Conservation (phyloP, 1,140 invertebrate genomes). For the Phymorhynchus buccinoides region DNA sequence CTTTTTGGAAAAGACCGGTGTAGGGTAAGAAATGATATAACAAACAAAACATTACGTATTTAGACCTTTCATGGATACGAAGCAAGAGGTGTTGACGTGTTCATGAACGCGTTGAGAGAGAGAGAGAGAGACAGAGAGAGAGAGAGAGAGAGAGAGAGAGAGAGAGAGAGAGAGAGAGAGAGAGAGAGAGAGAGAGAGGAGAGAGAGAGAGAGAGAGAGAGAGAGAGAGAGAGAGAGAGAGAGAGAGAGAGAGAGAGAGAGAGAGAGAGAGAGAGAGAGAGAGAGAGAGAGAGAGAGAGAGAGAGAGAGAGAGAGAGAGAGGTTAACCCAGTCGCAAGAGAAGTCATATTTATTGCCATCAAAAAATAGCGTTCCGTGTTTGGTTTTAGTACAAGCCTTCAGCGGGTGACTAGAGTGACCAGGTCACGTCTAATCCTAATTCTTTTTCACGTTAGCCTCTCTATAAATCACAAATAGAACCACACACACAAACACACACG, state of each 20-base stretch:
- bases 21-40: no score
- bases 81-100: no score
- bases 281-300: not conserved
- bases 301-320: not conserved
- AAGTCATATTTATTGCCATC: no score
- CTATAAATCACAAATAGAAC: not conserved
- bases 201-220: not conserved
- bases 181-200: not conserved
- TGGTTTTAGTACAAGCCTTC: no score
- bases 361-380: no score
- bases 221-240: not conserved
- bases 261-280: not conserved
- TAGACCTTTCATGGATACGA: no score
- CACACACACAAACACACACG: not conserved
- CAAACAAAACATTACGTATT: no score
- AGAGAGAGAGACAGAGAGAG: not conserved
- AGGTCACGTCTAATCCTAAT: no score
- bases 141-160: not conserved
- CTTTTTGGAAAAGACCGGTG: no score
- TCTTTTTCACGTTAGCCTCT: no score
- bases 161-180: not conserved
- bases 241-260: not conserved
- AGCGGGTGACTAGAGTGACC: no score
- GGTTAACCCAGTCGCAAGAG: no score
- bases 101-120: not conserved